These are phyloP conservation scores for Papilio polyxenes DNA, from an alignment of 1,140 invertebrate species.

Conservation along the genomic window DNA sequence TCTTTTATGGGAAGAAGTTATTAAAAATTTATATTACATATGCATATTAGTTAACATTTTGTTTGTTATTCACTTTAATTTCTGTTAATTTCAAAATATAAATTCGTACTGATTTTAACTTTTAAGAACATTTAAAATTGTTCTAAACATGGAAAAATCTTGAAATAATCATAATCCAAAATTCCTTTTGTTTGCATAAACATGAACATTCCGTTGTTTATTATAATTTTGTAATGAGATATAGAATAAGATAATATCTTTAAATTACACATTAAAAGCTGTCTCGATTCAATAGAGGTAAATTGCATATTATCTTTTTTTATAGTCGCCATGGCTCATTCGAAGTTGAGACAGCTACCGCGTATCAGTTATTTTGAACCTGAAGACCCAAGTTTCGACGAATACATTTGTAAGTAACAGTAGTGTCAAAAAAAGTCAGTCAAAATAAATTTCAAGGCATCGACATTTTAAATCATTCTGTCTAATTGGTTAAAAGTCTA, in stretches of 20 bases:
- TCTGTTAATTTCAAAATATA: too few relatives aligned
- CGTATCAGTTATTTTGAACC: slow-evolving; percentile 64
- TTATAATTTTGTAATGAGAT: not conserved
- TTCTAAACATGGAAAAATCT: too few relatives aligned
- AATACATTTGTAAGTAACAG: slow-evolving; percentile 64
- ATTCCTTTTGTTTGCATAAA: not conserved
- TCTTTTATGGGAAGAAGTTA: not conserved
- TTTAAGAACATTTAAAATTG: too few relatives aligned
- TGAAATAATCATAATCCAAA: too few relatives aligned
- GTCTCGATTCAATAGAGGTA: not conserved
- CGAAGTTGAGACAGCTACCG: slow-evolving; percentile 49
- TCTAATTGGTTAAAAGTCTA: too few relatives aligned
- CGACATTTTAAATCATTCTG: too few relatives aligned
- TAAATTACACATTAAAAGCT: not conserved
- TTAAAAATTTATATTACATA: not conserved
- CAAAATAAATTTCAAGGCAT: too few relatives aligned
- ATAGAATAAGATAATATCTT: not conserved
- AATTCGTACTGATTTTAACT: too few relatives aligned
- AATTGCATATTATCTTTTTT: not conserved
- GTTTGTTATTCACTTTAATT: not conserved
- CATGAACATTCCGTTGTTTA: not conserved
- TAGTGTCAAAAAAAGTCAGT: too few relatives aligned
- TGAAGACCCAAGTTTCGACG: slow-evolving; percentile 61
- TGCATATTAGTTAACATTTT: not conserved
- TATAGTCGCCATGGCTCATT: slow-evolving; percentile 45